Evolutionary conservation across 2,797 vertebrate genomes (phyloP).

Genomic region (Dicrostonyx torquatus): DNA sequence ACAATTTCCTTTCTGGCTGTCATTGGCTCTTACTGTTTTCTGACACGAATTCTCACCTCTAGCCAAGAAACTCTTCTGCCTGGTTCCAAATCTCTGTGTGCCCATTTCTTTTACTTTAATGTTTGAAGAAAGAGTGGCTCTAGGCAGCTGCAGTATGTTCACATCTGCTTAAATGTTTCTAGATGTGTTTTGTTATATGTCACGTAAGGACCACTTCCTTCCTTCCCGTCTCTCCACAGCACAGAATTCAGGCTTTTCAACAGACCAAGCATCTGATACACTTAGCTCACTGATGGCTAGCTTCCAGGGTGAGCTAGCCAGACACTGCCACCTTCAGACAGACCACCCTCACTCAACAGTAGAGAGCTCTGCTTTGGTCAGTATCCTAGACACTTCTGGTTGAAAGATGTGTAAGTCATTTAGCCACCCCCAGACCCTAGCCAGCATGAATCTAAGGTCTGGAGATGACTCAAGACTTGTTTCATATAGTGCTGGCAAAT

Average conservation of each 20-base stretch:
- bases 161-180: background rate
- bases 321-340: background rate
- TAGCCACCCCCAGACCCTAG: background rate
- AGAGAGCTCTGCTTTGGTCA: background rate
- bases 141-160: background rate
- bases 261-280: background rate
- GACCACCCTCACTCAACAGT: background rate
- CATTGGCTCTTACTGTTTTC: background rate
- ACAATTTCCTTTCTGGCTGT: background rate
- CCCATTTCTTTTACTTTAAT: background rate
- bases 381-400: background rate
- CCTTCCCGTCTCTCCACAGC: background rate
- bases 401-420: background rate
- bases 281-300: background rate
- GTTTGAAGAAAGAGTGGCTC: background rate
- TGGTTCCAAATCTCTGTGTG: background rate
- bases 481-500: background rate
- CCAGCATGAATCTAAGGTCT: background rate
- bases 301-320: background rate
- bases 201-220: background rate
- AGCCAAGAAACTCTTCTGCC: constrained; percentile 27
- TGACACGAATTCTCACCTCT: constrained; percentile 31
- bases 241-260: background rate
- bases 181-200: background rate
- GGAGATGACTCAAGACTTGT: constrained; percentile 12